Base-by-base conservation (phyloP, 2,888 invertebrate genomes). In the Drosophila borealis region DNA sequence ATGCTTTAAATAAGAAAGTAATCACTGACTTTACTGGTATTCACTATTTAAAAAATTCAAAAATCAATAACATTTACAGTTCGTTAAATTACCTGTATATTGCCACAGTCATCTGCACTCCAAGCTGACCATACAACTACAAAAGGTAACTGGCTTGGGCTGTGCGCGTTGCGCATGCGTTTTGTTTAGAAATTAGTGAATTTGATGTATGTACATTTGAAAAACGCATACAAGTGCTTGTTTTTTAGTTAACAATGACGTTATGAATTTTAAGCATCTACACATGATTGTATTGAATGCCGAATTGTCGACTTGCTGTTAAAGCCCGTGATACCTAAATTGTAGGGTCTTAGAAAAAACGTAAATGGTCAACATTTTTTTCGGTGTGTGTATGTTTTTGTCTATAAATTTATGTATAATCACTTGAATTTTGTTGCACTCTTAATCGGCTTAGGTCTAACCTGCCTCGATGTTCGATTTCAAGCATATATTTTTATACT, bases 141-240 rank as follows among this genome's bases (percentile, higher is more conserved):
- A 17, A 45, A 34, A 25, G 21, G n/a, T 14, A 11, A 10, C 11
- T 44, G 39, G 25, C 10, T 55, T 67, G 41, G 37, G 11, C 34
- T 62, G 55, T 64, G 48, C 36, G 34, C 21, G 44, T 34, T 33
- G 49, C 45, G n/a, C 55, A 66, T 80, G 81, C 71, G 78, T 56
- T 64, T 67, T 69, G 84, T 34, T 81, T 81, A 57, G 68, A 81
- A 82, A 81, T 81, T 53, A 78, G 70, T 66, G 21, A 55, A 70
- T 59, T 74, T 50, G 61, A n/a, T 45, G 36, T 46, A 25, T 56
- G 48, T 25, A 51, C 45, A 60, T 36, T 55, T 51, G 60, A 74
- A 51, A 70, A 64, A 33, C 66, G 83, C 80, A 82, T 71, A 80
- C 46, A 69, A 70, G 51, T 66, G 45, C 37, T 68, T 69, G 51